Evolutionary conservation across 2,797 vertebrate genomes (phyloP).

Genomic region (Dromococcyx pavoninus): DNA sequence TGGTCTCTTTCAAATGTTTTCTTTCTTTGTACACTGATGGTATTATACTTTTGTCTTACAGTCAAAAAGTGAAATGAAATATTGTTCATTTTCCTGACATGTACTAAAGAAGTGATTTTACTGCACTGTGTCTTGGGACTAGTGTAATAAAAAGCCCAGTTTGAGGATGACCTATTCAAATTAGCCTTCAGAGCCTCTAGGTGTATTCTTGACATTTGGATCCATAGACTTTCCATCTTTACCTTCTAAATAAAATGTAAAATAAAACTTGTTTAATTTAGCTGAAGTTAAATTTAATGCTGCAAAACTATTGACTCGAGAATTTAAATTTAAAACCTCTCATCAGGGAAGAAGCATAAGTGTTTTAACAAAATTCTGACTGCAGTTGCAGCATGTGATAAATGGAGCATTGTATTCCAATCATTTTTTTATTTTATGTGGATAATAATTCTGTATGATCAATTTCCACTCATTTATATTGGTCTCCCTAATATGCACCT

Average conservation of each 20-base stretch:
- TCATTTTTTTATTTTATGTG: constrained; percentile 27
- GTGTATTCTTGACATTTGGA: constrained; percentile 13
- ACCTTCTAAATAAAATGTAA: neutral
- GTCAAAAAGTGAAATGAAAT: neutral
- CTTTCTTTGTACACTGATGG: neutral
- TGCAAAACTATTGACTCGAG: constrained; percentile 14
- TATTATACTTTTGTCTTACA: neutral
- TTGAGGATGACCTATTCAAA: neutral
- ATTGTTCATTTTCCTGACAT: neutral
- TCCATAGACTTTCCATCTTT: neutral
- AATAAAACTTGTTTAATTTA: constrained; percentile 22
- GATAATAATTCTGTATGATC: constrained; percentile 25
- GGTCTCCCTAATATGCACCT: neutral
- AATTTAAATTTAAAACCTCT: constrained; percentile 21
- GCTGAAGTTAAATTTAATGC: constrained; percentile 11
- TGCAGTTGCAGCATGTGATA: neutral
- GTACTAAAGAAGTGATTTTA: neutral
- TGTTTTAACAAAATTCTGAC: neutral
- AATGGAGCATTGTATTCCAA: neutral
- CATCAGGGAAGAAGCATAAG: neutral
- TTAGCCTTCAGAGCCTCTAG: neutral
- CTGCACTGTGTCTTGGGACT: accelerated
- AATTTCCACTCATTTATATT: neutral
- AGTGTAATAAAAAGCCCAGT: neutral
- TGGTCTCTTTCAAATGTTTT: neutral